Evolutionary conservation across 2,113 vertebrate species (phyloP), one percentile per base, ranked within the genome.

Genomic region (Anthoscopus minutus): DNA sequence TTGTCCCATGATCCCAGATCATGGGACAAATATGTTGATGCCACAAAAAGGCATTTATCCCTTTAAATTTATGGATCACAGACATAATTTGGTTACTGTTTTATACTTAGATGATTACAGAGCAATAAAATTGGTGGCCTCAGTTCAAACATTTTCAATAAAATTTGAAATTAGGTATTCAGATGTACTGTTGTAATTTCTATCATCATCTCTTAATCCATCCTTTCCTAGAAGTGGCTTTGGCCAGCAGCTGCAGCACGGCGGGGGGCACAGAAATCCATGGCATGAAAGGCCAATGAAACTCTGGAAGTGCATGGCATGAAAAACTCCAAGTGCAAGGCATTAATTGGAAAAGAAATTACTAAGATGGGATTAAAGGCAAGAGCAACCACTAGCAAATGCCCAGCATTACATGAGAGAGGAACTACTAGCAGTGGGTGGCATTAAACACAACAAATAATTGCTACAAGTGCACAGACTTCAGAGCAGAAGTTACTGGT

Each of bases 191-290:
- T 4, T 25, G 56, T 0, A 2, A 15, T 54, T 56, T 56, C 51
- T 67, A 18, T 23, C 44, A 2, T 4, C 16, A 20, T 35, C 21
- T n/a, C 27, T 37, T 30, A 47, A 70, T 11, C 6, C 20, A 15
- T 6, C 35, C 22, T 72, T 61, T 35, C 22, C 45, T 18, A 38
- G 25, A 74, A 81, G 44, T 10, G 61, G 3, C 31, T 78, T 40
- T 4, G 6, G 18, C 24, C 47, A 12, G 23, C 48, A 87, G 67
- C 62, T 56, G 54, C 33, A 67, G 83, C 53, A 50, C 5, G 35
- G n/a, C n/a, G 5, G 51, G 24, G 56, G 35, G 40, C 2, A 10
- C 37, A 35, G 6, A 2, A 90, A 54, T 37, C 48, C 1, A 0
- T 0, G 7, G 17, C 72, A 58, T 19, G 28, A 38, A 45, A 69